Base-by-base conservation (phyloP, 2,797 vertebrate genomes). In the Pangasius mekongensis region DNA sequence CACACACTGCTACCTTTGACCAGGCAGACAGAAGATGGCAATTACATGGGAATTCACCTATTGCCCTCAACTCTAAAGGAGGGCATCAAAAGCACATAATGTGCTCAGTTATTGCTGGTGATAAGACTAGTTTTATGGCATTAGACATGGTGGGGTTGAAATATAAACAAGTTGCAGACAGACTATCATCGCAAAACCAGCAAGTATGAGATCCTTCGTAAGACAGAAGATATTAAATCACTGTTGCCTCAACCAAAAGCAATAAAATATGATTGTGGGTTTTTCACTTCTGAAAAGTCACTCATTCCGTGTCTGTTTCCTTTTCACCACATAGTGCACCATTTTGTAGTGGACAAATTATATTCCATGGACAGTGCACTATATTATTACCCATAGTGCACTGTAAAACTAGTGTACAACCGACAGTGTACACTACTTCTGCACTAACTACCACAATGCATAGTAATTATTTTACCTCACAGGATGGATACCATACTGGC, bases 1-100 rank as follows among this genome's bases (percentile, higher is more conserved):
- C 6, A n/a, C 20, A 66, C 8, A 52, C 39, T 54, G 60, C 88
- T 49, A 77, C 86, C 85, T 87, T 73, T 83, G 84, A 87, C 86
- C 89, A 84, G 80, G n/a, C 78, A 76, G 87, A 86, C 66, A 84
- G n/a, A 10, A 24, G 52, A 81, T 1, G 3, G 58, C 1, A 39
- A 54, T 56, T 56, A 47, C 43, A 78, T 20, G 49, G 49, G 27
- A 56, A 56, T 56, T 58, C 18, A 80, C 30, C n/a, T 24, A 36
- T 0, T 39, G 24, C 6, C 10, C 22, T 82, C 22, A 82, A 82
- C 62, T 82, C 18, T 27, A 81, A 24, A 81, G 16, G 20, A 36
- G 6, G 22, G 11, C 30, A 33, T 64, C n/a, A 49, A 49, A 24
- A 49, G n/a, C 64, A 66, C 58, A 76, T 22, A 49, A 74, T 0